Percentiles rank a stretch among this genome's conserved stretches.
Evolutionary conservation across 2,888 invertebrate species (phyloP).

Genomic region (Coelinius sp.): DNA sequence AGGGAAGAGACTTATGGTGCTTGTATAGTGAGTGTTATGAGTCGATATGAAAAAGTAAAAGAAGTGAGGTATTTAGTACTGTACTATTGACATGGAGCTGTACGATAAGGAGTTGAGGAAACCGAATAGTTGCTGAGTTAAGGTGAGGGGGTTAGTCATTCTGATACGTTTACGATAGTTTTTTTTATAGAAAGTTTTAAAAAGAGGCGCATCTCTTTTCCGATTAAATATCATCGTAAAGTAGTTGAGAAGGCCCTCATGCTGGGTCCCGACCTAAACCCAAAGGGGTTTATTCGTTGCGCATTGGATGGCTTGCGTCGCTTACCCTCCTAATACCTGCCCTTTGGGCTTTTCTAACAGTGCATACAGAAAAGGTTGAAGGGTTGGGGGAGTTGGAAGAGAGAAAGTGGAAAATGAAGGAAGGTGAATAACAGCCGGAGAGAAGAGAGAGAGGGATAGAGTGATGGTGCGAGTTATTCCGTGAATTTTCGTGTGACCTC

Average conservation of each 20-base stretch:
- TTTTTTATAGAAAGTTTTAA: too few species aligned
- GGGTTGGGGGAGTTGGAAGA: background rate
- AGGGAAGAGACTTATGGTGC: too few species aligned
- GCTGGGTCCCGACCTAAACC: conserved; percentile 16
- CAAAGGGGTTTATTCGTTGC: conserved; percentile 10
- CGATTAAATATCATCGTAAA: background rate
- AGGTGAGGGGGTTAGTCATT: too few species aligned
- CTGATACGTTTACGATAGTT: too few species aligned
- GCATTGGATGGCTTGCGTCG: conserved; percentile 1
- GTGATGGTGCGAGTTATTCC: conserved; percentile 41
- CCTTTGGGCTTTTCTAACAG: background rate
- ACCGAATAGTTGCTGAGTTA: too few species aligned
- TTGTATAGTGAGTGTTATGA: too few species aligned
- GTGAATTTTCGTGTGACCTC: conserved; percentile 51
- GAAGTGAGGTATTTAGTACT: too few species aligned
- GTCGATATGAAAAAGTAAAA: too few species aligned
- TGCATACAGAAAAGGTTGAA: conserved; percentile 6
- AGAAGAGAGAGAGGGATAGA: background rate
- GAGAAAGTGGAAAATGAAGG: conserved; percentile 7
- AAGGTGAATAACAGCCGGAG: background rate
- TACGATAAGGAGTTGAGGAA: too few species aligned
- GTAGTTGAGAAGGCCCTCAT: background rate
- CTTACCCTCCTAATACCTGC: background rate
- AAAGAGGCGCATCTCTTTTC: too few species aligned
- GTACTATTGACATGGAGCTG: too few species aligned